Base-by-base conservation (phyloP, 2,797 vertebrate species). In the Characodon lateralis region DNA sequence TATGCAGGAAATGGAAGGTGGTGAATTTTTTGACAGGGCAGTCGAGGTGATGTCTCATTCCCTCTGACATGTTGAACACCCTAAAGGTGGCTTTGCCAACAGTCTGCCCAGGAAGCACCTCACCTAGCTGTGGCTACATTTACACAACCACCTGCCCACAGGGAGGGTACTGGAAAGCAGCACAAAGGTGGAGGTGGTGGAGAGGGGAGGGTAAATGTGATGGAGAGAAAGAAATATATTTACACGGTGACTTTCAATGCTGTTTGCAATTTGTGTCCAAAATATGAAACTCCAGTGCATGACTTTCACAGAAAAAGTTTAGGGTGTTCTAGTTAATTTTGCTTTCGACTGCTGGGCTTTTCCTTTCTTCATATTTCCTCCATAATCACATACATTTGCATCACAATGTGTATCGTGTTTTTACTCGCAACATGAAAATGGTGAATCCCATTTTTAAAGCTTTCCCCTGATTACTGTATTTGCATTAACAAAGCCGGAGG, bases 1-100 rank as follows among this genome's bases (percentile, higher is more conserved):
- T 86, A 81, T 70, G 79, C 87, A 85, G 91, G 76, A 91, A 93
- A 93, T 92, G 90, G 92, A 92, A 92, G 91, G 93, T 93, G 92
- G 92, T 94, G 92, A 94, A 93, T 92, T 88, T 94, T 94, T 90
- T 95, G 94, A 95, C 94, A 95, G 89, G 88, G 88, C 85, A 83
- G 91, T 74, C 59, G 80, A 92, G 92, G 92, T 94, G 92, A 94
- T 93, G 92, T 90, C 85, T 94, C 91, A 95, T 94, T 94, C 85
- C 88, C 89, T 94, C 88, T 95, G 94, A 95, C 94, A 93, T 91
- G 79, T 89, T 84, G 81, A 92, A 93, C 89, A 92, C 93, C 94
- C 94, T 94, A 94, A 94, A 95, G 93, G 91, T 93, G 91, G 89
- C 85, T 91, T 87, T 87, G 90, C 89, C 92, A 91, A 90, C 90